A percentile compares a stretch with the other conserved stretches of the same genome.
Evolutionary conservation across 2,888 invertebrate genomes (phyloP).

Genomic region (Ctena decussata): DNA sequence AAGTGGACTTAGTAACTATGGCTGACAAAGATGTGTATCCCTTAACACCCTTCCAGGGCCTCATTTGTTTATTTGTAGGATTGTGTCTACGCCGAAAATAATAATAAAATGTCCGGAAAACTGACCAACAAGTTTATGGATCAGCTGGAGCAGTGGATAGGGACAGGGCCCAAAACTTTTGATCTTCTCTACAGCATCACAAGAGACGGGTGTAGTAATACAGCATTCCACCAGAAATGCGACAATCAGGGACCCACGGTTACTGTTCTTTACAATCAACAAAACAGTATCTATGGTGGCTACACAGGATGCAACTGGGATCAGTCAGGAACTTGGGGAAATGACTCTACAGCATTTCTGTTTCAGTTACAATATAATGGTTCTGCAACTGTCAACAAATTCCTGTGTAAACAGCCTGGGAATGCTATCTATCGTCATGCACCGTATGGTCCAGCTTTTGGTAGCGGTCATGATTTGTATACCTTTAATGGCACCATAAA

Average conservation of each 20-base stretch:
- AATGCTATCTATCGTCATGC: not conserved
- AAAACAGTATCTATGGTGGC: conserved; percentile 66
- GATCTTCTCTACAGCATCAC: conserved; percentile 61
- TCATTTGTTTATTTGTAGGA: too few relatives aligned
- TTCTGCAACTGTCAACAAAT: not conserved
- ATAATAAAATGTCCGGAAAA: conserved; percentile 27
- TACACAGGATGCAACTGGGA: conserved; percentile 57
- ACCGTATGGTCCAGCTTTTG: conserved; percentile 26
- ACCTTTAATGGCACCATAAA: conserved; percentile 16
- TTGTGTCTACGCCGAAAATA: too few relatives aligned
- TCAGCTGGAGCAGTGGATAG: conserved; percentile 64
- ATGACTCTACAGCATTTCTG: conserved; percentile 33
- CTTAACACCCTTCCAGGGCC: too few relatives aligned
- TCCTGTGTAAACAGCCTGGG: not conserved
- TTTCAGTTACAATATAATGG: conserved; percentile 39
- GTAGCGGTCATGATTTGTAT: conserved; percentile 24
- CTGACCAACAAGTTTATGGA: conserved; percentile 46
- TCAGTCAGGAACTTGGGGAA: not conserved
- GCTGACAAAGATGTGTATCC: too few relatives aligned
- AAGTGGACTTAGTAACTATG: too few relatives aligned
- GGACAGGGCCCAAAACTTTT: conserved; percentile 56
- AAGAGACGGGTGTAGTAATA: conserved; percentile 58
- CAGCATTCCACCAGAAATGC: conserved; percentile 67
- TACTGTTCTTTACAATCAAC: conserved; percentile 66
- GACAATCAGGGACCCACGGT: conserved; percentile 70